A percentile compares a stretch with the other conserved stretches of the same genome.
Conservation (phyloP, 2,113 vertebrate species). For the Ursus arctos region DNA sequence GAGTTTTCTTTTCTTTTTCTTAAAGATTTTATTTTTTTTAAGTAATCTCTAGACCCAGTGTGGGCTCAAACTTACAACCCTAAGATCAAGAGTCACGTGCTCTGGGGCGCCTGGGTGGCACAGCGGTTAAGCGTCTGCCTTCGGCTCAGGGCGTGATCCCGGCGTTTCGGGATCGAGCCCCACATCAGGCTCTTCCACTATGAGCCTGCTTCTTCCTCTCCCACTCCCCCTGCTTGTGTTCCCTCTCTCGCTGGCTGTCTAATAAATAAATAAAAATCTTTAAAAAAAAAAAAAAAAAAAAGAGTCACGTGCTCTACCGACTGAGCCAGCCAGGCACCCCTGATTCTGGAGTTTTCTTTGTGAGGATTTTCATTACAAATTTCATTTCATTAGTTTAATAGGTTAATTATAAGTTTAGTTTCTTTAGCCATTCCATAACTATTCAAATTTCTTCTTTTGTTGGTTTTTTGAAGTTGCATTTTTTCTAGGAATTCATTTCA, state of each 20-base stretch:
- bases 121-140: too few relatives aligned
- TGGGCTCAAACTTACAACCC: neutral
- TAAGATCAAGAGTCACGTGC: neutral
- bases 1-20: neutral
- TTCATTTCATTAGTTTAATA: conserved; percentile 54
- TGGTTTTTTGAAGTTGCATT: neutral
- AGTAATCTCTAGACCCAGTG: neutral
- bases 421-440: neutral
- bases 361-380: conserved; percentile 36
- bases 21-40: neutral
- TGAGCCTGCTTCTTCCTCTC: too few relatives aligned
- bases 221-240: too few relatives aligned
- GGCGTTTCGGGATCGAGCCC: too few relatives aligned
- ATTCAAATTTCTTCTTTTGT: conserved; percentile 21
- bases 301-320: neutral
- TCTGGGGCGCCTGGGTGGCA: neutral
- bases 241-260: too few relatives aligned
- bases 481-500: conserved; percentile 56
- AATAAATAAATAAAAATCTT: too few relatives aligned
- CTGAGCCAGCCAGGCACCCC: neutral
- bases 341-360: conserved; percentile 38
- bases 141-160: too few relatives aligned
- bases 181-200: too few relatives aligned
- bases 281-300: neutral
- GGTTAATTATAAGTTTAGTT: conserved; percentile 42